Base-by-base conservation (phyloP, 2,113 vertebrate species). In the Pristiophorus japonicus region DNA sequence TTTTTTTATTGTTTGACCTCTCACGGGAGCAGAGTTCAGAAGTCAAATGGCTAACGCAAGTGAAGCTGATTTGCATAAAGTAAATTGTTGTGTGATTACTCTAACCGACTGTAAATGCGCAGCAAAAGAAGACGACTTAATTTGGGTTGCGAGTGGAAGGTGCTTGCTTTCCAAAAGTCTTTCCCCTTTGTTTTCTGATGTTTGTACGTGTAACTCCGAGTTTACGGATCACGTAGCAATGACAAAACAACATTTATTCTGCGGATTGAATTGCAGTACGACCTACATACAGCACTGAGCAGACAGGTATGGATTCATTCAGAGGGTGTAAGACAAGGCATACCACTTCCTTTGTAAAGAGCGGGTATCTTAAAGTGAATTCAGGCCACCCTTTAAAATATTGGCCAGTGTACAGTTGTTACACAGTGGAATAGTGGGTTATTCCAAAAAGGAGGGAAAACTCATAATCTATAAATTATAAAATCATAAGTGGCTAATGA, bases 1-100 rank as follows among this genome's bases (percentile, higher is more conserved):
- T 16, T 5, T 38, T 16, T 38, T 87, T 63, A 62, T 91, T n/a
- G 59, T n/a, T 38, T 91, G n/a, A 92, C 88, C 88, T 92, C 12
- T 62, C n/a, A 22, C 34, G n/a, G 88, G 88, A 92, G 88, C 88
- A 34, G 59, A 92, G 88, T 92, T 92, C 88, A 92, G 42, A 92
- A 92, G 88, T 63, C n/a, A 63, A 92, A 63, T 14, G 47, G 34
- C 20, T 62, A 91, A 38, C 34, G 88, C n/a, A 42, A 42, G n/a
- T 81, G 75, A 81, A 42, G 75, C 59, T 91, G 55, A 63, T 92
- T 92, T 92, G 88, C 88, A 65, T 92, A 22, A 92, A 38, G 55
- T 63, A 65, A 38, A 59, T 59, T 63, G 59, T 38, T 65, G 59
- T 63, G 59, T 16, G 34, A n/a, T 38, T 20, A 22, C n/a, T n/a